phyloP scores from a whole-genome alignment of 2,888 invertebrate species.

The Esperia sulphurella region DNA sequence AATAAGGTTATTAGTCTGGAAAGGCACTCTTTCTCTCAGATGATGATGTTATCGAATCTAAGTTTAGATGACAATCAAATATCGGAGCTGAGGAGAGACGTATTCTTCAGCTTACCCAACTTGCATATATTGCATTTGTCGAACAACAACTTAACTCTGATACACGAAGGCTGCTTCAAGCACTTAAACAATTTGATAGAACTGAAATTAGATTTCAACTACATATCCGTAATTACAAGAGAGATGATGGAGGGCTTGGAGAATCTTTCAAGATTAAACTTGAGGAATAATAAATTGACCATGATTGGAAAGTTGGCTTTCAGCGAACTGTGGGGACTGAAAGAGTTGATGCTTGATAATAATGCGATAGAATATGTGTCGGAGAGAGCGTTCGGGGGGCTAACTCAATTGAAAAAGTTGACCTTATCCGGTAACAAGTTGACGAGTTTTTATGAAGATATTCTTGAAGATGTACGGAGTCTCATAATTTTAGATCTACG shows the following conservation, averaged over 20 bases:
- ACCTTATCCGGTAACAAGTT: conserved; percentile 87
- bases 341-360: conserved; percentile 84
- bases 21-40: conserved; percentile 85
- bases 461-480: conserved; percentile 84
- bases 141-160: conserved; percentile 89
- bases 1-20: conserved; percentile 84
- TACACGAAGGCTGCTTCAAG: conserved; percentile 92
- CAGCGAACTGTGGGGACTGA: conserved; percentile 85
- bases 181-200: conserved; percentile 86
- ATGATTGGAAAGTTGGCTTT: conserved; percentile 90
- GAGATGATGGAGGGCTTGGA: conserved; percentile 88
- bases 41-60: conserved; percentile 84
- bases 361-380: conserved; percentile 85
- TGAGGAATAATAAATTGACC: conserved; percentile 86
- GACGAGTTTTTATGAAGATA: conserved; percentile 83
- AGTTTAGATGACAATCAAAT: conserved; percentile 88
- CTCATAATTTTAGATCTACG: conserved; percentile 87
- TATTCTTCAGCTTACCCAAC: conserved; percentile 86
- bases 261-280: conserved; percentile 84
- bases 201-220: conserved; percentile 88
- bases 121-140: conserved; percentile 88
- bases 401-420: conserved; percentile 84
- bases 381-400: conserved; percentile 86
- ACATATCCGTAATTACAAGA: conserved; percentile 85
- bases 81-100: conserved; percentile 84